Base-by-base conservation (phyloP, 2,113 vertebrate genomes). In the Cyanoramphus novaezelandiae region DNA sequence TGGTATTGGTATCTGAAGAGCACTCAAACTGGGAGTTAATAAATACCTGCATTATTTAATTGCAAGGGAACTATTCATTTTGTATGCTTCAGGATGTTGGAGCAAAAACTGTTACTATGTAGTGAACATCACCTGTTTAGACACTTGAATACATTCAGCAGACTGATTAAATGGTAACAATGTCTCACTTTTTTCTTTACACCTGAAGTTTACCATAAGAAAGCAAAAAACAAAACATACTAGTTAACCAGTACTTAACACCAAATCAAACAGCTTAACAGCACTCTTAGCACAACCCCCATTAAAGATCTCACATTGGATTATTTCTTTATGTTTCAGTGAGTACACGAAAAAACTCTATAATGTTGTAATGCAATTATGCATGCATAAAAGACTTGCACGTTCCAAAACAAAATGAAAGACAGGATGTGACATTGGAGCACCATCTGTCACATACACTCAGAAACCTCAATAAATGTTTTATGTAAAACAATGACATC, bases 391-490 rank as follows among this genome's bases (percentile, higher is more conserved):
- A 93, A 85, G 88, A 84, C 90, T 60, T 95, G 86, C 81, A 74
- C 79, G 90, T 94, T 97, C 76, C 92, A 97, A 97, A 95, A 93
- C 88, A 94, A 95, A 95, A 94, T 89, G 96, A 96, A 96, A 94
- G 89, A 94, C 92, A 85, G 57, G 91, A 96, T 95, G 87, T 93
- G 93, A 97, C 97, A 95, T 92, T 94, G 96, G 95, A 96, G 71
- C 68, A 93, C 96, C 95, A 97, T 97, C 97, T 97, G 96, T 97
- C 97, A 96, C 94, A 96, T 93, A 96, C 10, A 90, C 75, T 97
- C 96, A 96, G 90, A 63, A 96, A 90, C 92, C 84, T 97, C 92
- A 92, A 60, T 95, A 96, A 95, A 81, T 71, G 64, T 94, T 96
- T 96, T 88, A 95, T 81, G 82, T n/a, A 77, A 95, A 97, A 92